phyloP scores from a whole-genome alignment of 2,113 vertebrate genomes.

The Labrus mixtus region DNA sequence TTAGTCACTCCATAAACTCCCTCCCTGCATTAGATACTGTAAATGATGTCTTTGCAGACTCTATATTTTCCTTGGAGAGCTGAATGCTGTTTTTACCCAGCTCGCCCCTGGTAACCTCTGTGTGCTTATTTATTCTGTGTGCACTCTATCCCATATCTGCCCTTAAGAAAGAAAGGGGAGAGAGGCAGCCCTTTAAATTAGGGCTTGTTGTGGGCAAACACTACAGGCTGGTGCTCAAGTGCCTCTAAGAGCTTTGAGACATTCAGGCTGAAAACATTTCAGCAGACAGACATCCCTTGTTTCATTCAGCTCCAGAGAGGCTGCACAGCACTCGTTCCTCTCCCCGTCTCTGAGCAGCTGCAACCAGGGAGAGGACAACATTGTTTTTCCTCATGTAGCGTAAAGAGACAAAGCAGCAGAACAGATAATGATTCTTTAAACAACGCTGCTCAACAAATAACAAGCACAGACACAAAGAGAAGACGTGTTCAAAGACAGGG shows the following conservation, averaged over 20 bases:
- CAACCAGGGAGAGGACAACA: slow-evolving; percentile 36
- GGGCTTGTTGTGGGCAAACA: slow-evolving; percentile 66
- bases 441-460: slow-evolving; percentile 51
- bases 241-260: slow-evolving; percentile 72
- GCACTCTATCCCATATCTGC: slow-evolving; percentile 65
- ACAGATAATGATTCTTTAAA: slow-evolving; percentile 53
- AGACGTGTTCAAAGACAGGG: slow-evolving; percentile 35
- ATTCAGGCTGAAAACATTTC: slow-evolving; percentile 64
- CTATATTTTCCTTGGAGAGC: slow-evolving; percentile 54
- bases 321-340: slow-evolving; percentile 56
- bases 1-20: not conserved
- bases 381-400: slow-evolving; percentile 43
- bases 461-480: slow-evolving; percentile 12
- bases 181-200: slow-evolving; percentile 70
- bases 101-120: slow-evolving; percentile 65
- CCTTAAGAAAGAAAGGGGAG: slow-evolving; percentile 48
- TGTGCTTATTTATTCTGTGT: slow-evolving; percentile 72
- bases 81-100: slow-evolving; percentile 54
- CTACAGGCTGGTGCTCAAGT: slow-evolving; percentile 59
- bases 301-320: slow-evolving; percentile 61
- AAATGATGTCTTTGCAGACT: slow-evolving; percentile 60
- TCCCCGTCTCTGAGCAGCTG: slow-evolving; percentile 48
- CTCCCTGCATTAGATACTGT: slow-evolving; percentile 36
- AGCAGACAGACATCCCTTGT: slow-evolving; percentile 68
- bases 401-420: slow-evolving; percentile 36